Percentiles rank a stretch among this genome's conserved stretches.
These are phyloP conservation scores for Chymomyza caudatula DNA, from an alignment of 2,888 invertebrate genomes.

Conservation along the genomic window DNA sequence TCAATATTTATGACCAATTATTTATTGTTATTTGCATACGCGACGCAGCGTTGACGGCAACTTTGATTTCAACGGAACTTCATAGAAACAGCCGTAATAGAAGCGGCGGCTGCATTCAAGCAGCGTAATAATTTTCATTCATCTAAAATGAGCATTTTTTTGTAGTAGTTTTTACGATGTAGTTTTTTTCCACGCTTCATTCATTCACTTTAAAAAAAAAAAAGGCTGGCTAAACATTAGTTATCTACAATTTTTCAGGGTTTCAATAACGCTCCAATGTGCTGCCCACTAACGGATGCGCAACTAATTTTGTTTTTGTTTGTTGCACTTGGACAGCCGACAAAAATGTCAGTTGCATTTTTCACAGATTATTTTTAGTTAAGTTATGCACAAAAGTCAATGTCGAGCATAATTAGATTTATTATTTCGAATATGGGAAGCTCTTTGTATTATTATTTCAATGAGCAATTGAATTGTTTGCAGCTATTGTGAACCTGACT, in stretches of 20 bases:
- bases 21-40: constrained; percentile 25
- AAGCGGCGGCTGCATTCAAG: constrained; percentile 14
- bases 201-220: constrained; percentile 23
- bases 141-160: constrained; percentile 24
- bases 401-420: too few relatives aligned
- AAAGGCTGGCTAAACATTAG: constrained; percentile 58
- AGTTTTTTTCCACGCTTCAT: constrained; percentile 48
- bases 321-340: too few relatives aligned
- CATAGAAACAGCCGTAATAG: constrained; percentile 29
- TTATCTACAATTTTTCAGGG: constrained; percentile 69
- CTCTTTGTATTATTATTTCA: too few relatives aligned
- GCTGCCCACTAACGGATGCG: constrained; percentile 64
- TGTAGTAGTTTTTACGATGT: not conserved
- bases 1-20: constrained; percentile 26
- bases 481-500: too few relatives aligned
- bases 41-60: not conserved
- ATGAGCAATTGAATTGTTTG: too few relatives aligned
- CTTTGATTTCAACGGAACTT: not conserved
- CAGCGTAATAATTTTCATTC: constrained; percentile 18
- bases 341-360: too few relatives aligned
- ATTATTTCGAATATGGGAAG: too few relatives aligned
- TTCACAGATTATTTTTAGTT: not conserved
- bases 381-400: too few relatives aligned
- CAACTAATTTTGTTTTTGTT: not conserved
- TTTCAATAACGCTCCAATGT: constrained; percentile 41